Conservation (phyloP, 2,797 vertebrate genomes). For the Myotis daubentonii region DNA sequence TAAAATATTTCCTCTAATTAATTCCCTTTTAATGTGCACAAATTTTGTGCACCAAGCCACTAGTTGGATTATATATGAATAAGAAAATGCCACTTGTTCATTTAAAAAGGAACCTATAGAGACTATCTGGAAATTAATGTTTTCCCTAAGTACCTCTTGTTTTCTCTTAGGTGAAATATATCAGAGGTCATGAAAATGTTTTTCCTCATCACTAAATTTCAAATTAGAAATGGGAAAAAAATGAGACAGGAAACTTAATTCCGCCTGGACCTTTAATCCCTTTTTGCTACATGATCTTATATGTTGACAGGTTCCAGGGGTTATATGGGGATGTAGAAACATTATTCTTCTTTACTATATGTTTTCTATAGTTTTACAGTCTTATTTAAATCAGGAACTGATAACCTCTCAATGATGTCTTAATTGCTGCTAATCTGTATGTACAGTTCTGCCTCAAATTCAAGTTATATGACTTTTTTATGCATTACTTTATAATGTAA, state of each 20-base stretch:
- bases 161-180: not conserved
- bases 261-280: not conserved
- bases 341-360: not conserved
- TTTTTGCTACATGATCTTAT: not conserved
- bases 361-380: not conserved
- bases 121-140: not conserved
- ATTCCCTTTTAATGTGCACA: too few species aligned
- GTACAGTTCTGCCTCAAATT: not conserved
- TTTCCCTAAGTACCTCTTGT: not conserved
- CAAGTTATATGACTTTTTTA: constrained; percentile 18
- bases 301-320: not conserved
- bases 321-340: not conserved
- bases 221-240: constrained; percentile 8
- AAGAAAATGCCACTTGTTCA: not conserved
- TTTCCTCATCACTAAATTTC: not conserved
- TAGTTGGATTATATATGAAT: not conserved
- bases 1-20: too few species aligned
- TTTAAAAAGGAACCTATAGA: not conserved
- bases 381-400: not conserved
- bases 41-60: too few species aligned
- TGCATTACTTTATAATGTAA: not conserved
- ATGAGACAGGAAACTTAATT: not conserved
- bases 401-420: not conserved
- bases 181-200: not conserved
- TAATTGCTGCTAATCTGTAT: not conserved